Evolutionary conservation across 2,888 invertebrate genomes (phyloP), one percentile per base, ranked within the genome.

Genomic region (Tortrix viridana): DNA sequence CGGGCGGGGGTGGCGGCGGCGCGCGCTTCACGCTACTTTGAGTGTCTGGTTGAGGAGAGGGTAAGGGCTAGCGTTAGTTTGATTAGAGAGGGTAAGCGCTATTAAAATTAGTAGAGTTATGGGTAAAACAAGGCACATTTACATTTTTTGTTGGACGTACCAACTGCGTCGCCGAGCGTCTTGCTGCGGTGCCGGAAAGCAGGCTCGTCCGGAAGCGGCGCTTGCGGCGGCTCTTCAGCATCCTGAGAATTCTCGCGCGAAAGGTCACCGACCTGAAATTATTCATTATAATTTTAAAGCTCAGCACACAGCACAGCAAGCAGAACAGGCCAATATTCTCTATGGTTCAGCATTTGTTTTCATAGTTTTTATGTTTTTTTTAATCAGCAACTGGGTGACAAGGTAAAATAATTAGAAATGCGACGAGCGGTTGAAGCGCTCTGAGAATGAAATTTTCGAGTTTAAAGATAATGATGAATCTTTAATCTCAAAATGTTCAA

Each of bases 101-200:
- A 18, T 18, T 5, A 22, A 50, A 19, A 50, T 50, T 50, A 50
- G 19, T 37, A 14, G 20, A 18, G 9, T 44, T 19, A 44, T 32
- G 18, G 32, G 44, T 44, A 44, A 50, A 9, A 16, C 50, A 14
- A 32, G 44, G 52, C 58, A 59, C 61, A 69, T 60, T 38, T 43
- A 23, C 9, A 23, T 55, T n/a, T 23, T 44, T 9, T 16, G 37
- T 16, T 12, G 14, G 44, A 49, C 81, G 75, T 48, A 96, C 96
- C 96, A 76, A 95, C 93, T 62, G 95, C 93, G 85, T 98, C 98
- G 72, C 97, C 96, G 71, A 98, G 94, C n/a, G 97, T 98, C 92
- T 97, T 97, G 92, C 98, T 98, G 76, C 98, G 94, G 71, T 95
- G 95, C 75, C 97, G 94, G 88, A 97, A 97, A 4, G 79, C 71